Percentiles rank a stretch among this genome's conserved stretches.
phyloP scores from a whole-genome alignment of 2,797 vertebrate genomes.

The Iguana delicatissima region DNA sequence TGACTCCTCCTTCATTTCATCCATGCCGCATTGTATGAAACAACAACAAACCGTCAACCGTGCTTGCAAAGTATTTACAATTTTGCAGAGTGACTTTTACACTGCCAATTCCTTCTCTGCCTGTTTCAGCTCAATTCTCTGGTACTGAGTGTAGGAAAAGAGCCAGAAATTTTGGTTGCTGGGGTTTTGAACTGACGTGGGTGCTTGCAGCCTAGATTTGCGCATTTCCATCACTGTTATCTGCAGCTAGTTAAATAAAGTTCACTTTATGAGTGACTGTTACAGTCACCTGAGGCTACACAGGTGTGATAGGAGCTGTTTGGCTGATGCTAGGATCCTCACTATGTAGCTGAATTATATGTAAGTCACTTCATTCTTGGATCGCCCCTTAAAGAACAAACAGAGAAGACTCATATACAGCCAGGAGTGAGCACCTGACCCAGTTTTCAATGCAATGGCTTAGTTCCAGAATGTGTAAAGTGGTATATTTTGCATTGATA shows the following conservation, averaged over 20 bases:
- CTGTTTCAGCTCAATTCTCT: constrained; percentile 5
- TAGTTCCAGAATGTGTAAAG: constrained; percentile 2
- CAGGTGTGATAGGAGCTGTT: constrained; percentile 23
- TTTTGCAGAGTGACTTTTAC: not conserved
- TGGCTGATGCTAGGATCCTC: constrained; percentile 5
- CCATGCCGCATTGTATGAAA: not conserved
- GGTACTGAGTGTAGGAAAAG: not conserved
- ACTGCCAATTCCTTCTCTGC: not conserved
- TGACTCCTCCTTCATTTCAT: not conserved
- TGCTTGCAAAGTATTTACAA: not conserved
- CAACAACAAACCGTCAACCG: not conserved
- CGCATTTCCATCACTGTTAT: not conserved
- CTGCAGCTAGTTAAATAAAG: constrained; percentile 25
- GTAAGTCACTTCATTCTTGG: constrained; percentile 12
- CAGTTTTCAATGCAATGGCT: constrained; percentile 17
- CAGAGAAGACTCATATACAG: constrained; percentile 1
- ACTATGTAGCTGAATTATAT: not conserved
- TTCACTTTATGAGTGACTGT: constrained; percentile 9
- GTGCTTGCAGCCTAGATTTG: not conserved
- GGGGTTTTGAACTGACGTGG: not conserved
- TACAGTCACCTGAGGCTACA: constrained; percentile 18
- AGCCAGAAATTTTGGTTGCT: not conserved
- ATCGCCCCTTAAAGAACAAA: constrained; percentile 20
- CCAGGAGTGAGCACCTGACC: not conserved
- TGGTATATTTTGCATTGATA: constrained; percentile 11